These are phyloP conservation scores for Octonoba sinensis DNA, from an alignment of 2,888 invertebrate genomes.

Conservation along the genomic window DNA sequence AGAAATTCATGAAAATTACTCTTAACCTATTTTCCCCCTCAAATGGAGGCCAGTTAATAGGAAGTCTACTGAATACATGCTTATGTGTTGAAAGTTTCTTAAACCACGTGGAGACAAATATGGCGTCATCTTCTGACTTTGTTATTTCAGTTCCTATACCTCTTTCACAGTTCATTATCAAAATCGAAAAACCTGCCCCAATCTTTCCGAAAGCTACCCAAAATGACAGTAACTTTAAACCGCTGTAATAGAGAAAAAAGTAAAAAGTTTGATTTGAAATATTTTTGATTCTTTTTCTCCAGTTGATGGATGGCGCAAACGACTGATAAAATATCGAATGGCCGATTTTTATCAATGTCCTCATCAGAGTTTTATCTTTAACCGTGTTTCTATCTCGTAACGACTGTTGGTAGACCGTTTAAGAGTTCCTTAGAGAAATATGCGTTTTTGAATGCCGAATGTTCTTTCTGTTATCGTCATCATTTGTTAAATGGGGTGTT, in stretches of 20 bases:
- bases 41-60: too few relatives aligned
- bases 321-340: conserved; percentile 49
- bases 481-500: too few relatives aligned
- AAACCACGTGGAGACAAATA: not conserved
- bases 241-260: not conserved
- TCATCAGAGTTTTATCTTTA: conserved; percentile 18
- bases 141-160: not conserved
- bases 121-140: not conserved
- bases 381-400: not conserved
- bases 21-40: too few relatives aligned
- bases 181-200: conserved; percentile 7
- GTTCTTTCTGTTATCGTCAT: too few relatives aligned
- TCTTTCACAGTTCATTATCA: conserved; percentile 16
- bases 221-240: conserved; percentile 31
- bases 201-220: conserved; percentile 14
- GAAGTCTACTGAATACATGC: too few relatives aligned
- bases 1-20: too few relatives aligned
- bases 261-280: not conserved
- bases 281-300: conserved; percentile 5
- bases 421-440: too few relatives aligned
- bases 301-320: conserved; percentile 33
- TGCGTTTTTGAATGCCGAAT: too few relatives aligned
- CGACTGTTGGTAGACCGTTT: too few relatives aligned
- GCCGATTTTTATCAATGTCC: conserved; percentile 29
- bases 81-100: too few relatives aligned